These are phyloP conservation scores for Amia ocellicauda DNA, from an alignment of 2,113 vertebrate genomes.

Conservation along the genomic window DNA sequence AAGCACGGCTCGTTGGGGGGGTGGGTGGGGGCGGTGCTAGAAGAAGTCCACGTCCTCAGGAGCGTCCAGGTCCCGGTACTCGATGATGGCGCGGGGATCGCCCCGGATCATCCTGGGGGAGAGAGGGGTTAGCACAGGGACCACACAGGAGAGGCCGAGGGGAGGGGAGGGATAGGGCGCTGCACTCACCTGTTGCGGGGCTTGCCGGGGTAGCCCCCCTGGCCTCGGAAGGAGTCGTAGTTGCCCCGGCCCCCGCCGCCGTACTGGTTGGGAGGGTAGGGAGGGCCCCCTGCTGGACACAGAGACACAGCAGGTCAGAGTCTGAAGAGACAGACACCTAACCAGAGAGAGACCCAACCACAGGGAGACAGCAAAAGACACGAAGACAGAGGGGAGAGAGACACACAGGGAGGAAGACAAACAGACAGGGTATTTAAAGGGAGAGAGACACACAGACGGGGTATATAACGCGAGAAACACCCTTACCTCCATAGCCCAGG, in stretches of 20 bases:
- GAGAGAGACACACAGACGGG: no score
- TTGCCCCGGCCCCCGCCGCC: constrained; percentile 78
- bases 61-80: constrained; percentile 86
- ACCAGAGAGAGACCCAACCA: not conserved
- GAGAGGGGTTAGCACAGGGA: not conserved
- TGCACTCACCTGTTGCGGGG: constrained; percentile 77
- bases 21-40: constrained; percentile 48
- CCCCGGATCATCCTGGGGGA: constrained; percentile 80
- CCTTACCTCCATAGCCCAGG: constrained; percentile 79
- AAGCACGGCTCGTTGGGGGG: no score
- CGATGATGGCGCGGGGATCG: constrained; percentile 84
- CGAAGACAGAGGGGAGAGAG: constrained; percentile 20
- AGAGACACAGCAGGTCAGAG: rapidly evolving
- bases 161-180: not conserved
- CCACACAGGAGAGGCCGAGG: constrained; percentile 13
- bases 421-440: not conserved
- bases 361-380: not conserved
- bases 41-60: constrained; percentile 91
- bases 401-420: not conserved
- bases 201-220: constrained; percentile 80
- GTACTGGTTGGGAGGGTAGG: constrained; percentile 82
- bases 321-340: not conserved
- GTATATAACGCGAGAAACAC: no score
- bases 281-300: constrained; percentile 61
- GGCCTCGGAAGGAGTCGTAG: constrained; percentile 85